Percentiles rank a stretch among this genome's conserved stretches.
Conservation (phyloP, 2,888 invertebrate species). For the Agonopterix subpropinquella region DNA sequence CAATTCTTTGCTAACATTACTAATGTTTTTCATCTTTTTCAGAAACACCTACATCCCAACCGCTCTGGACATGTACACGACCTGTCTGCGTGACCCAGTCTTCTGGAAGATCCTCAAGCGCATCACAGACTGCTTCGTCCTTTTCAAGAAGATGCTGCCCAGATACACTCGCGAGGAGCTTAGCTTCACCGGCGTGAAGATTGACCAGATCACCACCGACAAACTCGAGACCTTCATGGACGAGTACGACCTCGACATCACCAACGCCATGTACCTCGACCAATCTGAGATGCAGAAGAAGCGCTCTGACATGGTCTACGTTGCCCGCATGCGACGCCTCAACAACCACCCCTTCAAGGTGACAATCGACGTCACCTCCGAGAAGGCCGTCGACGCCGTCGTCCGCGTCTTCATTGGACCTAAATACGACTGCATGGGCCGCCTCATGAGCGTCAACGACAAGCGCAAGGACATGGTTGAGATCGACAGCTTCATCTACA, state of each 20-base stretch:
- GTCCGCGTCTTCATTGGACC: slow-evolving; percentile 83
- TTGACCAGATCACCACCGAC: slow-evolving; percentile 78
- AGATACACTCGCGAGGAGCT: slow-evolving; percentile 78
- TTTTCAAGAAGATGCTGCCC: slow-evolving; percentile 76
- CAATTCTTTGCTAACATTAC: not conserved
- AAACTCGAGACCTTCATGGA: slow-evolving; percentile 82
- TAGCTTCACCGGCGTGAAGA: slow-evolving; percentile 77
- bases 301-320: slow-evolving; percentile 58
- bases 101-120: slow-evolving; percentile 82
- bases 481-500: slow-evolving; percentile 73
- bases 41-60: slow-evolving; percentile 74
- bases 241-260: slow-evolving; percentile 79
- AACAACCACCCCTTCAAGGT: slow-evolving; percentile 80
- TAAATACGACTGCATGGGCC: slow-evolving; percentile 80
- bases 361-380: slow-evolving; percentile 72
- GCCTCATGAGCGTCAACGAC: slow-evolving; percentile 66
- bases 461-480: slow-evolving; percentile 62
- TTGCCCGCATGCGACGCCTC: slow-evolving; percentile 77
- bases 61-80: slow-evolving; percentile 77
- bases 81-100: slow-evolving; percentile 82
- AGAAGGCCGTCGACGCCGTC: slow-evolving; percentile 74
- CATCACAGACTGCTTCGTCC: slow-evolving; percentile 69
- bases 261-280: slow-evolving; percentile 76
- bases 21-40: not conserved
- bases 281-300: slow-evolving; percentile 63